Evolutionary conservation across 2,888 invertebrate species (phyloP), one percentile per base, ranked within the genome.

Genomic region (Sarcophaga rosellei): DNA sequence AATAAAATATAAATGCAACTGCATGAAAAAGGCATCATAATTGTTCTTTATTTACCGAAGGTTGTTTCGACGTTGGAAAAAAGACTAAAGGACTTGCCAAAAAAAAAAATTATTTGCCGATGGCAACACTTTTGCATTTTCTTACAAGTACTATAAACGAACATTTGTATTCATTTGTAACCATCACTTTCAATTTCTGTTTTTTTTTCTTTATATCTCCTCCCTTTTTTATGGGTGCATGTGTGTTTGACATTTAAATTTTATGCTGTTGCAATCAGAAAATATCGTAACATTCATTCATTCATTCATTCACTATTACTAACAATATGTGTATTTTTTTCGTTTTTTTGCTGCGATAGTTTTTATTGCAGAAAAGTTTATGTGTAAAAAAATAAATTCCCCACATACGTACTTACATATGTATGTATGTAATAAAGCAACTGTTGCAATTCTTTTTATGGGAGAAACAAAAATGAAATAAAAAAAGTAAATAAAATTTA

Each of bases 221-320:
- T 17, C 53, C 11, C 23, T n/a, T 21, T 75, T 3, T 59, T 53
- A 53, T 70, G 44, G 25, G 35, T 65, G 65, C 53, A 76, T 70
- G 62, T 72, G 59, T 65, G 65, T 77, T 77, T 72, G 63, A 77
- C 82, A 72, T 76, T 75, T 25, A 76, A 57, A 25, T 75, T 66
- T 80, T 45, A 17, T 45, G 63, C 44, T 15, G 44, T 17, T 25
- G 53, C 59, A 70, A 81, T 76, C 65, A 76, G 63, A 6, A 76
- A 45, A 81, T 65, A 57, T 70, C 65, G 57, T 70, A 53, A 53
- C 20, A 53, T 53, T 53, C 53, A 78, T 53, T 17, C 11, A 23
- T 23, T 69, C 20, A 53, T 53, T 53, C 53, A 70, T 35, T 17
- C 12, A 23, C 45, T 69, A 6, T 23, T 25, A 23, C 25, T 35